Evolutionary conservation across 1,140 invertebrate genomes (phyloP).

Genomic region (Drosophila burlai): DNA sequence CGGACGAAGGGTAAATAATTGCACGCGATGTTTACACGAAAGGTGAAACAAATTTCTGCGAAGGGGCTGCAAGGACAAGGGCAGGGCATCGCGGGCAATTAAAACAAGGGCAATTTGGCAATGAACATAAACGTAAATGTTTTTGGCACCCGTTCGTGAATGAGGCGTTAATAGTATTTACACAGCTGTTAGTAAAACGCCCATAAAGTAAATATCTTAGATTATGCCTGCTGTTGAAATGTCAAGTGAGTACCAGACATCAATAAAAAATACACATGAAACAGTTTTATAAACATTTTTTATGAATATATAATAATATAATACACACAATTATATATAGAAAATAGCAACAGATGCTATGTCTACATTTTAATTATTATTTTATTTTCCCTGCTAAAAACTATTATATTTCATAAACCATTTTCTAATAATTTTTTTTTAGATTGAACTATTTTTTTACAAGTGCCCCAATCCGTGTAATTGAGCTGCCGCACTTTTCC

Average conservation of each 20-base stretch:
- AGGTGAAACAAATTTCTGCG: conserved; percentile 52
- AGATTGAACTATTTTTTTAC: not conserved
- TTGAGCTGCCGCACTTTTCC: conserved; percentile 62
- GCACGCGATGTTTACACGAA: conserved; percentile 77
- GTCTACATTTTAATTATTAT: not conserved
- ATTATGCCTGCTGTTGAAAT: conserved; percentile 3
- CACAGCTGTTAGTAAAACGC: conserved; percentile 46
- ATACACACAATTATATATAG: not conserved
- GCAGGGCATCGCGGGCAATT: conserved; percentile 40
- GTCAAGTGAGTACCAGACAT: not conserved
- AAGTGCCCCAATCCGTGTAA: conserved; percentile 32
- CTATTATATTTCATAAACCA: not conserved
- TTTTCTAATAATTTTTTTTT: not conserved
- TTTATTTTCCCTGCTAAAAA: not conserved
- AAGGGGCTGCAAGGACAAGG: conserved; percentile 20
- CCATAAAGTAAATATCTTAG: conserved; percentile 21
- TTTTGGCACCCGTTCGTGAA: conserved; percentile 50
- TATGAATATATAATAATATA: too few relatives aligned
- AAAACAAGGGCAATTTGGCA: conserved; percentile 48
- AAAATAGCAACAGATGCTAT: too few relatives aligned
- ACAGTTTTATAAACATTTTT: not conserved
- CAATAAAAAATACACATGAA: conserved; percentile 3
- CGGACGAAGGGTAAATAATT: conserved; percentile 61
- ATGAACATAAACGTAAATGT: conserved; percentile 67
- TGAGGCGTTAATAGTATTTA: conserved; percentile 70